Evolutionary conservation across 2,888 invertebrate species (phyloP).

Genomic region (Tortricodes alternella): DNA sequence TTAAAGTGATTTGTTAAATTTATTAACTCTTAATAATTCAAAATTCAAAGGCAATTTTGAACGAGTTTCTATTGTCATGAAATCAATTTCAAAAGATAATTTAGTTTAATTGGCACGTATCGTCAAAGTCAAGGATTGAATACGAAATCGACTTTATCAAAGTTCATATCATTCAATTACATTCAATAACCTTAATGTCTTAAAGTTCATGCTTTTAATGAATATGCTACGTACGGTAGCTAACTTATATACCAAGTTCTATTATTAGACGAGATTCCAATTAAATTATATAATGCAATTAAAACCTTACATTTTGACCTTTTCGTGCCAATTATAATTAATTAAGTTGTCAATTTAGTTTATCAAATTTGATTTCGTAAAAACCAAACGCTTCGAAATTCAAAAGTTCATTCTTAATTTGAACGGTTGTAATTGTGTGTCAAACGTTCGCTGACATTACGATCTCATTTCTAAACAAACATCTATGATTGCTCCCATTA

Average conservation of each 20-base stretch:
- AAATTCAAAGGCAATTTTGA: no score
- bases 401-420: slow-evolving; percentile 48
- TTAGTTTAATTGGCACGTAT: slow-evolving; percentile 2
- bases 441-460: slow-evolving; percentile 54
- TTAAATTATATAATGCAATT: slow-evolving; percentile 36
- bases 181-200: slow-evolving; percentile 6
- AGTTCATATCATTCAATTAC: slow-evolving; percentile 28
- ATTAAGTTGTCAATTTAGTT: slow-evolving; percentile 56
- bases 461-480: slow-evolving; percentile 67
- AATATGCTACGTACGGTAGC: slow-evolving; percentile 18
- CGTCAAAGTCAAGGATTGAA: slow-evolving; percentile 6
- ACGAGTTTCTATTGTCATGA: background rate
- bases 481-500: slow-evolving; percentile 52
- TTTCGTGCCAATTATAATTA: slow-evolving; percentile 48
- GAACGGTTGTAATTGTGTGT: slow-evolving; percentile 58
- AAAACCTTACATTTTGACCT: slow-evolving; percentile 38
- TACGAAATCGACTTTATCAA: slow-evolving; percentile 16
- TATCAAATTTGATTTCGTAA: background rate
- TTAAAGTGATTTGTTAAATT: no score
- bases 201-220: slow-evolving; percentile 26
- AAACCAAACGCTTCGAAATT: slow-evolving; percentile 28
- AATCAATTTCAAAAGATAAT: slow-evolving; percentile 15
- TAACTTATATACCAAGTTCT: background rate
- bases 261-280: slow-evolving; percentile 15
- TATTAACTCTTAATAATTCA: no score